These are phyloP conservation scores for Pholis gunnellus DNA, from an alignment of 2,113 vertebrate genomes.

Conservation along the genomic window DNA sequence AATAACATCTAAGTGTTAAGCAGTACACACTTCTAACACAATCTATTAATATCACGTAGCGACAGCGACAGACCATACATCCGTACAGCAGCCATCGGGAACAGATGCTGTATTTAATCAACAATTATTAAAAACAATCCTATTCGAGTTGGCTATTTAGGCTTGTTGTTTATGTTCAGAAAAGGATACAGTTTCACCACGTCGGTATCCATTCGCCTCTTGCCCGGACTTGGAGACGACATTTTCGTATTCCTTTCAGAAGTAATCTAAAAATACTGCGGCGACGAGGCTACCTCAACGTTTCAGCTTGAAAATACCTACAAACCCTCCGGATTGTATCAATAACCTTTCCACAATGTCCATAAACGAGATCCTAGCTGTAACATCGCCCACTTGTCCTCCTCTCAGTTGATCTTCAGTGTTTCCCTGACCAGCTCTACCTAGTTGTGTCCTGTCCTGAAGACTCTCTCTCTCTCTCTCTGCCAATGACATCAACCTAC, in stretches of 20 bases:
- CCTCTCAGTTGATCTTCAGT: constrained; percentile 8
- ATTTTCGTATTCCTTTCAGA: constrained; percentile 83
- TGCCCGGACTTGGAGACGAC: constrained; percentile 99
- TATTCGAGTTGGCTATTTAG: constrained; percentile 10
- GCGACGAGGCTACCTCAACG: constrained; percentile 42
- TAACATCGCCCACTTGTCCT: constrained; percentile 69
- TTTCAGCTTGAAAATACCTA: constrained; percentile 50
- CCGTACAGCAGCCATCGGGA: background rate
- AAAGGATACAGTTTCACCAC: constrained; percentile 99
- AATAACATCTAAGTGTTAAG: constrained; percentile 24
- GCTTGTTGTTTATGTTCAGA: constrained; percentile 71
- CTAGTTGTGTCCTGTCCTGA: constrained; percentile 71
- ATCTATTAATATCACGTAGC: constrained; percentile 24
- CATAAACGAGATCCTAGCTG: constrained; percentile 57
- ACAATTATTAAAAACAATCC: background rate
- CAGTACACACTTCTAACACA: constrained; percentile 42
- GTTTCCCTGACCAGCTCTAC: constrained; percentile 38
- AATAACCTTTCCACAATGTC: constrained; percentile 64
- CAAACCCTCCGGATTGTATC: constrained; percentile 57
- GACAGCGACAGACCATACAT: background rate
- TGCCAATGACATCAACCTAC: constrained; percentile 71
- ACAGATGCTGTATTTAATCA: constrained; percentile 16
- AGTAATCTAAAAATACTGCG: constrained; percentile 82
- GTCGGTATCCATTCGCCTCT: constrained; percentile 99
- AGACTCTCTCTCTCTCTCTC: constrained; percentile 47